These are phyloP conservation scores for Trisateles emortualis DNA, from an alignment of 2,888 invertebrate genomes.

Conservation along the genomic window DNA sequence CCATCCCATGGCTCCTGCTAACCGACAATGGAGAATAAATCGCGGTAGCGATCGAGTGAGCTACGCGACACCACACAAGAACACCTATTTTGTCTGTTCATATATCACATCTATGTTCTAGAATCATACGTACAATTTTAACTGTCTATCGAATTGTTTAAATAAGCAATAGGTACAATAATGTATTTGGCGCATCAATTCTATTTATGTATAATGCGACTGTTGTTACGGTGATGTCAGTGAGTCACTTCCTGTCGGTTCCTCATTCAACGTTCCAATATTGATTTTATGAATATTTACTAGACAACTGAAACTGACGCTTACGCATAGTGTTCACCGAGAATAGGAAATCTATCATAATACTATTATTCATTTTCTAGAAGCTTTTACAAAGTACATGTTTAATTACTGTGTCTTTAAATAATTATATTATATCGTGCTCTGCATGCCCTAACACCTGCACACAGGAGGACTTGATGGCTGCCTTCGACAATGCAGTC, in stretches of 20 bases:
- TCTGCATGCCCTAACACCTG: neutral
- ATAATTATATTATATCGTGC: neutral
- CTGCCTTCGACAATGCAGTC: too few species aligned
- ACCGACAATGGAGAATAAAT: too few species aligned
- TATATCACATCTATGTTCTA: too few species aligned
- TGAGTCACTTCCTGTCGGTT: slow-evolving; percentile 57
- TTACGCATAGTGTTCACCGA: slow-evolving; percentile 38
- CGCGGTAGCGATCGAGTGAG: too few species aligned
- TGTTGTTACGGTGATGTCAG: slow-evolving; percentile 43
- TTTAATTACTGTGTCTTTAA: slow-evolving; percentile 7
- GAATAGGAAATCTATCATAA: slow-evolving; percentile 41
- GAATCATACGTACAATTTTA: too few species aligned
- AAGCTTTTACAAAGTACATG: slow-evolving; percentile 7
- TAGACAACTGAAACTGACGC: slow-evolving; percentile 34
- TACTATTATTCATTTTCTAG: slow-evolving; percentile 31
- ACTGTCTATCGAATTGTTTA: too few species aligned
- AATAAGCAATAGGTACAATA: too few species aligned
- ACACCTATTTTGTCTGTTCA: too few species aligned
- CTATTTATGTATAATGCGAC: slow-evolving; percentile 48
- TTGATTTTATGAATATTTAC: slow-evolving; percentile 40
- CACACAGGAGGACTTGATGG: too few species aligned
- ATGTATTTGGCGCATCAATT: slow-evolving; percentile 20
- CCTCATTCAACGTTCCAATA: slow-evolving; percentile 42
- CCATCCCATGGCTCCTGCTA: too few species aligned
- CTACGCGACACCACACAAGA: too few species aligned